Evolutionary conservation across 2,797 vertebrate species (phyloP), one percentile per base, ranked within the genome.

Genomic region (Lithobates pipiens): DNA sequence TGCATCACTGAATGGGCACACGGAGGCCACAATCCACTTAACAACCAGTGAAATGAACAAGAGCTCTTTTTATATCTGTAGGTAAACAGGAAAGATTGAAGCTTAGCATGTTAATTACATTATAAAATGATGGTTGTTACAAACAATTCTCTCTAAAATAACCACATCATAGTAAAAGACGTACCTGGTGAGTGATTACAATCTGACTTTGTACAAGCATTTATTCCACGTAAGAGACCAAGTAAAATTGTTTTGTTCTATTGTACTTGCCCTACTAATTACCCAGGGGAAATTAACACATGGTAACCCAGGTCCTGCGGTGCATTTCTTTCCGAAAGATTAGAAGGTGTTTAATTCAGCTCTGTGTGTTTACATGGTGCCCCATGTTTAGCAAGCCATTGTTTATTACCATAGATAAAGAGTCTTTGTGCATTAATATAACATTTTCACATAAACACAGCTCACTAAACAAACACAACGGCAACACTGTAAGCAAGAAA

Each of bases 171-270:
- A 75, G 80, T 82, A 82, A 74, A 82, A 74, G 57, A 44, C 25
- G 61, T 75, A 82, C 80, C 80, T 63, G 71, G 80, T 74, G 80
- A 74, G 80, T 82, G 80, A 82, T 82, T 82, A 82, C 80, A 75
- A 50, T 65, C 57, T 82, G 72, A 74, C 69, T 82, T 75, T 46
- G 54, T 75, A 82, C 50, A 39, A 82, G 80, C 69, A 74, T 82
- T 82, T 75, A 82, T 82, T 82, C 72, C 36, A 57, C 73, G 72
- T 82, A 82, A 82, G 80, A 82, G 61, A 82, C 80, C 80, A 74
- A 82, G 80, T 67, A 82, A 74, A 82, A 82, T 65, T 74, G 72
- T 63, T 82, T 82, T 82, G 80, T 82, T 82, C 80, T 50, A 67
- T 75, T 82, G 80, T 82, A 74, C 73, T 73, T 73, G 57, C 80